A percentile compares a stretch with the other conserved stretches of the same genome.
phyloP scores from a whole-genome alignment of 2,888 invertebrate species.

The Epirrita christyi region DNA sequence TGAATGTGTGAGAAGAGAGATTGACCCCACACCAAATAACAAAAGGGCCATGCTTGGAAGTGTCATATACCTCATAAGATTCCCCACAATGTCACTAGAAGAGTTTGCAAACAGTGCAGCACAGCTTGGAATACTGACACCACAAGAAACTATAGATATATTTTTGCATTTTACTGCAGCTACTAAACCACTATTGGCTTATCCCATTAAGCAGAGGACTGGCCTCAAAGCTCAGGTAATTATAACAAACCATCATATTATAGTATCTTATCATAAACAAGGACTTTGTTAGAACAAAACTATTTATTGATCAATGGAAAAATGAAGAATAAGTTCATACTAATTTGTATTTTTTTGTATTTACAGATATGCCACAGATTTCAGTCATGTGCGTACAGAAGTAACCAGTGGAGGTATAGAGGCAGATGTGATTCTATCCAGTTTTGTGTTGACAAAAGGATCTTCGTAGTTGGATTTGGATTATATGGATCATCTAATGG shows the following conservation, averaged over 20 bases:
- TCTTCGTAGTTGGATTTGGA: constrained; percentile 98
- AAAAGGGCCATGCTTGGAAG: constrained; percentile 90
- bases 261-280: not conserved
- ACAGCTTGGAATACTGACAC: constrained; percentile 95
- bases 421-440: constrained; percentile 98
- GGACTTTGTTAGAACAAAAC: too few relatives aligned
- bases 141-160: constrained; percentile 97
- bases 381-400: constrained; percentile 97
- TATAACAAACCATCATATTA: not conserved
- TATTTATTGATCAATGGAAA: not conserved
- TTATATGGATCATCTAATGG: constrained; percentile 98
- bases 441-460: constrained; percentile 97
- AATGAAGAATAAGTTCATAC: not conserved
- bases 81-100: constrained; percentile 97
- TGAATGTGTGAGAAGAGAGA: constrained; percentile 93
- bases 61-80: constrained; percentile 94
- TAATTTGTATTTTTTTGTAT: constrained; percentile 8
- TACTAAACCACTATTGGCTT: constrained; percentile 92
- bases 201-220: constrained; percentile 92
- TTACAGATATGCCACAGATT: constrained; percentile 96
- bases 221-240: constrained; percentile 94
- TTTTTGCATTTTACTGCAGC: constrained; percentile 97
- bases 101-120: constrained; percentile 97
- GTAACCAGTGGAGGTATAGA: constrained; percentile 98
- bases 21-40: constrained; percentile 92